A percentile compares a stretch with the other conserved stretches of the same genome.
Conservation (phyloP, 2,113 vertebrate species). For the Peromyscus maniculatus region DNA sequence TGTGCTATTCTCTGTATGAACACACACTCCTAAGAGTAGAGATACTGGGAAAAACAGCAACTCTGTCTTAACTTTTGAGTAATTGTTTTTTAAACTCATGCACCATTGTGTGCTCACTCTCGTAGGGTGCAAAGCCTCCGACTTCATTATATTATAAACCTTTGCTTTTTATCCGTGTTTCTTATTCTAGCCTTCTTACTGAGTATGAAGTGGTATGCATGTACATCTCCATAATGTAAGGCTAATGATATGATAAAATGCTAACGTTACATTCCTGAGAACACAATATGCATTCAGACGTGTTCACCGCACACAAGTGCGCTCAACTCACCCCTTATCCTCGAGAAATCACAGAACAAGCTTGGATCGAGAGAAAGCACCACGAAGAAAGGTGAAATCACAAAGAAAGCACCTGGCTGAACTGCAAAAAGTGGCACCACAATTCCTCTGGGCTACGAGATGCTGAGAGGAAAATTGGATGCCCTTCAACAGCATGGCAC, state of each 20-base stretch:
- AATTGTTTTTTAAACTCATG: neutral
- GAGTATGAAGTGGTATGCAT: neutral
- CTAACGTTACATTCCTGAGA: slow-evolving; percentile 25
- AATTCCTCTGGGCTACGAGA: too few species aligned
- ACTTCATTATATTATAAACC: neutral
- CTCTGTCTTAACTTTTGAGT: slow-evolving; percentile 3
- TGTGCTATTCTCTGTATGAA: neutral
- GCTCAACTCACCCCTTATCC: neutral
- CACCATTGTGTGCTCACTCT: neutral
- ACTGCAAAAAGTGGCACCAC: neutral
- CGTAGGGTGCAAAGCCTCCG: neutral
- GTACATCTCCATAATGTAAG: neutral
- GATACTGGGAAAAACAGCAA: neutral
- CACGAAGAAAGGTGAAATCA: neutral
- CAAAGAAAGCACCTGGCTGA: neutral
- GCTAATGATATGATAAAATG: slow-evolving; percentile 25
- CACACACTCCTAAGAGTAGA: neutral
- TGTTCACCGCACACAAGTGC: neutral
- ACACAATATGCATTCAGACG: neutral
- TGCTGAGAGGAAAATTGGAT: neutral
- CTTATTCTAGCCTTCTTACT: neutral
- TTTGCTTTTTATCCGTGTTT: neutral
- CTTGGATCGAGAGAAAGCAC: neutral
- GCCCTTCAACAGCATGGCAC: neutral
- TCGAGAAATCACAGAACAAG: neutral